These are phyloP conservation scores for Temnothorax curvispinosus DNA, from an alignment of 1,140 invertebrate species.

Conservation along the genomic window DNA sequence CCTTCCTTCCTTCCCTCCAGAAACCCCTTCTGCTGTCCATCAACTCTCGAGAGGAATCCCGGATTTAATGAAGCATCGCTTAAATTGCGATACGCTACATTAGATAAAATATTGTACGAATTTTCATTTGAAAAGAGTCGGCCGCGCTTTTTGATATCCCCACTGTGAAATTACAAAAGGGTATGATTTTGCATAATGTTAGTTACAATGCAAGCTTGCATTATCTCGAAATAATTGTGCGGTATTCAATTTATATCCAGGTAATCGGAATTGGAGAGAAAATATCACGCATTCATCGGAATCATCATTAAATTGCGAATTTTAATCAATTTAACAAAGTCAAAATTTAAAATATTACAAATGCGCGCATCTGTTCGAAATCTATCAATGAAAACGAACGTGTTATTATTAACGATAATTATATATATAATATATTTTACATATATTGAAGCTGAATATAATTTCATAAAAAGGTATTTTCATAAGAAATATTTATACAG, in stretches of 20 bases:
- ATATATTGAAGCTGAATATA: not conserved
- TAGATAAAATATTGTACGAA: conserved; percentile 30
- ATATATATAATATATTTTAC: not conserved
- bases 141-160: conserved; percentile 28
- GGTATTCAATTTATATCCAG: conserved; percentile 14
- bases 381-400: not conserved
- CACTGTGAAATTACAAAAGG: conserved; percentile 2
- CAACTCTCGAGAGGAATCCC: conserved; percentile 73
- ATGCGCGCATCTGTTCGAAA: not conserved
- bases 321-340: not conserved
- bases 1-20: conserved; percentile 69
- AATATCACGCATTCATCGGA: not conserved
- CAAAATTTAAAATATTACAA: not conserved
- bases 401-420: conserved; percentile 8
- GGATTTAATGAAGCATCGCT: conserved; percentile 79
- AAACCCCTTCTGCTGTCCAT: conserved; percentile 77
- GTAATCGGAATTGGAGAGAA: conserved; percentile 7
- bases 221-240: conserved; percentile 2
- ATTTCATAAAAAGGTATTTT: not conserved
- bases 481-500: not conserved
- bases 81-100: conserved; percentile 60
- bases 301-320: conserved; percentile 21
- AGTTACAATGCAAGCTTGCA: not conserved
- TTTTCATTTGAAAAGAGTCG: conserved; percentile 49
- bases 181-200: not conserved